Base-by-base conservation (phyloP, 2,113 vertebrate genomes). In the Xiphophorus hellerii region DNA sequence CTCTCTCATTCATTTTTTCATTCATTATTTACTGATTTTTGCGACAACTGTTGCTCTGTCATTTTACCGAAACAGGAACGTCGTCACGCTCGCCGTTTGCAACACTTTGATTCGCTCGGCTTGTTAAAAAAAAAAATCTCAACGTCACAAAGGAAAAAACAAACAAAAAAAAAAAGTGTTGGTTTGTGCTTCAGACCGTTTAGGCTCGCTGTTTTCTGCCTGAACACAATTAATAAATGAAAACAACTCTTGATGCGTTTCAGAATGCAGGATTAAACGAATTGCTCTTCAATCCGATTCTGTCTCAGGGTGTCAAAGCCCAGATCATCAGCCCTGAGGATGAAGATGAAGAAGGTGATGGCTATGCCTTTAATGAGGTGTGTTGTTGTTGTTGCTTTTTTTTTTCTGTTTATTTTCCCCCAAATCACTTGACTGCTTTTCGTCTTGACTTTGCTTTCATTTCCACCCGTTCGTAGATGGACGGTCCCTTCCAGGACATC, bases 321-420 rank as follows among this genome's bases (percentile, higher is more conserved):
- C 94, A 95, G 69, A 98, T 99, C 81, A 99, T 99, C 3, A 94
- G 96, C 4, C 97, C 97, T 0, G 97, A 99, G 90, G 97, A 98
- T 74, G 96, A 97, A 74, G 96, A 94, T 1, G 96, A 98, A 35
- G 96, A 95, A 0, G 94, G 95, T 0, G 94, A 95, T 28, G 64
- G 83, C 25, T 93, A 93, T 66, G 63, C 83, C 2, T 84, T 92
- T 20, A 94, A 92, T 42, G 94, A 95, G 87, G 95, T 95, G 31
- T 62, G 31, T 28, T 27, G 31, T 30, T 30, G 30, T 30, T 30
- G 30, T 30, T 30, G 29, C 2, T 29, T 3, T 30, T 20, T 48
- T 48, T 48, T 48, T 44, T 67, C n/a, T 22, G 22, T 71, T 28
- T 27, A 37, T 11, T 14, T 54, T 17, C 12, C 5, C 1, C 42